Conservation (phyloP, 2,888 invertebrate genomes). For the Eupithecia abbreviata region DNA sequence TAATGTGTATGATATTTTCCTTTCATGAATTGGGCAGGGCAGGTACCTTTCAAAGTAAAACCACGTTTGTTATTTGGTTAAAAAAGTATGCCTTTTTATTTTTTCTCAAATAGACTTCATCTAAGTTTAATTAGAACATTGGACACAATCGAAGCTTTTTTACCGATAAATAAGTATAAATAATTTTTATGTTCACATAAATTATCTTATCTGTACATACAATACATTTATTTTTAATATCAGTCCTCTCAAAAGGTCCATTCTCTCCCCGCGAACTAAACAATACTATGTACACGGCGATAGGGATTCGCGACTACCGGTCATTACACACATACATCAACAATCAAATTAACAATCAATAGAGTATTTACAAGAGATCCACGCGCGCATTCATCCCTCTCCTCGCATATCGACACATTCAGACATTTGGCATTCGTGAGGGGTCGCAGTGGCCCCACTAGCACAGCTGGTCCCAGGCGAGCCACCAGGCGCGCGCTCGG, state of each 20-base stretch:
- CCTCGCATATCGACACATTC: constrained; percentile 70
- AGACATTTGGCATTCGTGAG: constrained; percentile 81
- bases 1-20: not conserved
- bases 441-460: constrained; percentile 69
- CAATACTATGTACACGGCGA: constrained; percentile 83
- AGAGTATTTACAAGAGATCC: constrained; percentile 84
- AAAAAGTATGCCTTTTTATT: constrained; percentile 84
- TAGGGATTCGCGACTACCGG: constrained; percentile 83
- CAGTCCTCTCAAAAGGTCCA: constrained; percentile 85
- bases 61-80: constrained; percentile 76
- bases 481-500: constrained; percentile 76
- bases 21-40: not conserved
- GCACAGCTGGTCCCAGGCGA: constrained; percentile 75
- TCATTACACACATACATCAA: constrained; percentile 79
- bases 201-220: constrained; percentile 83
- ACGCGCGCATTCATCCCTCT: constrained; percentile 71
- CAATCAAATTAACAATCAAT: constrained; percentile 80
- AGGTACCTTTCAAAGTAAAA: constrained; percentile 49
- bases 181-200: constrained; percentile 84
- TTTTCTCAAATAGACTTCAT: constrained; percentile 84
- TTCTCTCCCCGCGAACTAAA: constrained; percentile 84
- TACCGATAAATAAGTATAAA: constrained; percentile 85
- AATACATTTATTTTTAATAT: constrained; percentile 83
- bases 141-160: constrained; percentile 84
- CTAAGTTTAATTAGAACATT: constrained; percentile 85